phyloP scores from a whole-genome alignment of 2,888 invertebrate species.

The Glaucopsyche alexis region DNA sequence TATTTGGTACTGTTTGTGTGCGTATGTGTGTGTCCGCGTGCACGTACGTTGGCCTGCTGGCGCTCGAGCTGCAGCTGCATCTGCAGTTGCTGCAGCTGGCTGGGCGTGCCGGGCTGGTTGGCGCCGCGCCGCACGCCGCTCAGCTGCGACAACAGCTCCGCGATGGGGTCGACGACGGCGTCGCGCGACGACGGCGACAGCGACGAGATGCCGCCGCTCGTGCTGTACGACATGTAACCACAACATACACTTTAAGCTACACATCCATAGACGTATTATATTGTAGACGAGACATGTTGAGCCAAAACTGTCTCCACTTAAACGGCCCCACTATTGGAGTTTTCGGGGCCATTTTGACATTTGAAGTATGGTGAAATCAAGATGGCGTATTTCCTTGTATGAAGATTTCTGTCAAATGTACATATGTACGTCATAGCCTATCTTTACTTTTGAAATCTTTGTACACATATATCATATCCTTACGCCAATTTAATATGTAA shows the following conservation, averaged over 20 bases:
- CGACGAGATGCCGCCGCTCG: conserved; percentile 90
- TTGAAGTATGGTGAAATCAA: no score
- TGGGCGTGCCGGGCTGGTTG: conserved; percentile 81
- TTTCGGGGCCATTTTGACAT: no score
- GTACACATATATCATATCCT: no score
- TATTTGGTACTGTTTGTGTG: conserved; percentile 65
- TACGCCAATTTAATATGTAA: no score
- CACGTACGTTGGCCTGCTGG: conserved; percentile 87
- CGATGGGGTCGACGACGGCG: conserved; percentile 97
- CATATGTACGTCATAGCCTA: no score
- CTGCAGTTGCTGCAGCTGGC: conserved; percentile 94
- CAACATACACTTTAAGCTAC: conserved; percentile 33
- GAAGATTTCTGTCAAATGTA: no score
- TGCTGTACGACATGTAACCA: conserved; percentile 74
- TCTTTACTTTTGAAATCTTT: no score
- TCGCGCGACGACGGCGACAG: conserved; percentile 94
- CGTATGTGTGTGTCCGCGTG: conserved; percentile 54
- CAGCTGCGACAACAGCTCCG: conserved; percentile 96
- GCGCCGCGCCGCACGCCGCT: conserved; percentile 92
- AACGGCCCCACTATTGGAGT: no score
- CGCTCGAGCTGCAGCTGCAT: conserved; percentile 96
- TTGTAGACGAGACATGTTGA: no score
- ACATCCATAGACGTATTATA: neutral
- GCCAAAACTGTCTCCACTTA: no score
- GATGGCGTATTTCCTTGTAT: no score